Base-by-base conservation (phyloP, 92 coral and sea anemone species). In the Zoanthus gigantus region DNA sequence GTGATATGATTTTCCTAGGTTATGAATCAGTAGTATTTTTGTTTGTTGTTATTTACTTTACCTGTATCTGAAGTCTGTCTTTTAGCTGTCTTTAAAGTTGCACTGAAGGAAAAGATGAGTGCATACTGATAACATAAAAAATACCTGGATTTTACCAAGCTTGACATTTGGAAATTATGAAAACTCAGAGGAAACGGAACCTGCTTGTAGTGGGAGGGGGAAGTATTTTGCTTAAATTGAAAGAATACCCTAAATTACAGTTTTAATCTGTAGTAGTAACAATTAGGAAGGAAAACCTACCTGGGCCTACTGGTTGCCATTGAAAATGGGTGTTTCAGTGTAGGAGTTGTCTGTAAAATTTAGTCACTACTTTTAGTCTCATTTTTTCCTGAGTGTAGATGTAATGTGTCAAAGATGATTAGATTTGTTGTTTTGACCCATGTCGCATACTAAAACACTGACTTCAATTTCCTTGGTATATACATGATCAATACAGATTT, bases 401-500 rank as follows among this genome's bases (percentile, higher is more conserved):
- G 30, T 71, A 46, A 71, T 71, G 45, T 29, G 75, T 71, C 75
- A 71, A 71, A 71, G 75, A 71, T 30, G 47, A 71, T 71, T 30
- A 71, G 75, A 17, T 71, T 71, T 42, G 14, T 71, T 30, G 75
- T 71, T 32, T 30, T 5, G 31, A 37, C 46, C 47, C 75, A 71
- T 71, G 47, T 71, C 13, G 45, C 75, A 71, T 31, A 71, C 9
- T 71, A 71, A 71, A n/a, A 88, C 58, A 66, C 82, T 68, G 82
- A 73, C 84, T 47, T 84, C 54, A 77, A 72, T 71, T 30, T 88
- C 71, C 17, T 88, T 83, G 29, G 91, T 91, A 91, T 78, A 90
- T 87, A 78, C 76, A 71, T 90, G 88, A 76, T 90, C 90, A 88
- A 83, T 88, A 71, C 85, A 77, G 68, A 89, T 91, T 88, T 71